Percentiles rank a stretch among this genome's conserved stretches.
These are phyloP conservation scores for Notolepis coatsorum DNA, from an alignment of 2,797 vertebrate species.

Conservation along the genomic window DNA sequence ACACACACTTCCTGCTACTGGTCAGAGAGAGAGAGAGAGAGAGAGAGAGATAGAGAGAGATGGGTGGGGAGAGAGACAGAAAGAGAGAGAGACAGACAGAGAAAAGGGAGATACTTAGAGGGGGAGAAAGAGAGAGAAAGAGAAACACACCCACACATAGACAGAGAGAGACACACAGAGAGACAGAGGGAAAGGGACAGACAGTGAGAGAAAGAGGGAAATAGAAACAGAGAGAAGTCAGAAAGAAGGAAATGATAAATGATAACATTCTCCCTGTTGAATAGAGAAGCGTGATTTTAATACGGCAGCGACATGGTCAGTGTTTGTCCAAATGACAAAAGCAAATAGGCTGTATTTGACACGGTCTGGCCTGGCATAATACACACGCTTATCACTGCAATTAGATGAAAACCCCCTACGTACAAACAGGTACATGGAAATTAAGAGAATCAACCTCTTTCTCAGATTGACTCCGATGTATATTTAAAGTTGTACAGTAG, in stretches of 20 bases:
- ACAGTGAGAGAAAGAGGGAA: neutral
- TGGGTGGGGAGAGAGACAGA: neutral
- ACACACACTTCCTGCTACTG: no score
- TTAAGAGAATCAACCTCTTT: no score
- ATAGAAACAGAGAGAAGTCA: neutral
- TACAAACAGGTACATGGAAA: no score
- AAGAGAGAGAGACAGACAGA: neutral
- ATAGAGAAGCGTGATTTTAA: neutral
- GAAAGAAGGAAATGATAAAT: no score
- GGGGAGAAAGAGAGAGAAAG: neutral
- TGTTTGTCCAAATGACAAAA: slow-evolving; percentile 19
- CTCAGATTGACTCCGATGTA: no score
- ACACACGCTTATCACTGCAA: neutral
- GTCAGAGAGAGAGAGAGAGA: no score
- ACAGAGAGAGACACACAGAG: neutral
- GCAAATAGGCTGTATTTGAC: slow-evolving; percentile 39
- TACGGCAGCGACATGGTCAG: slow-evolving; percentile 7
- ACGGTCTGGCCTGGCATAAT: slow-evolving; percentile 6
- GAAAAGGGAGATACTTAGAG: neutral
- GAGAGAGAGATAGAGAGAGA: no score
- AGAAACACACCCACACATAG: neutral
- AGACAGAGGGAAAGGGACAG: neutral
- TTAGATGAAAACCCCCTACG: neutral
- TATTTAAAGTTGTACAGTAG: no score
- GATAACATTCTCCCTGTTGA: neutral